Conservation (phyloP, 2,797 vertebrate genomes). For the Bufotes viridis region DNA sequence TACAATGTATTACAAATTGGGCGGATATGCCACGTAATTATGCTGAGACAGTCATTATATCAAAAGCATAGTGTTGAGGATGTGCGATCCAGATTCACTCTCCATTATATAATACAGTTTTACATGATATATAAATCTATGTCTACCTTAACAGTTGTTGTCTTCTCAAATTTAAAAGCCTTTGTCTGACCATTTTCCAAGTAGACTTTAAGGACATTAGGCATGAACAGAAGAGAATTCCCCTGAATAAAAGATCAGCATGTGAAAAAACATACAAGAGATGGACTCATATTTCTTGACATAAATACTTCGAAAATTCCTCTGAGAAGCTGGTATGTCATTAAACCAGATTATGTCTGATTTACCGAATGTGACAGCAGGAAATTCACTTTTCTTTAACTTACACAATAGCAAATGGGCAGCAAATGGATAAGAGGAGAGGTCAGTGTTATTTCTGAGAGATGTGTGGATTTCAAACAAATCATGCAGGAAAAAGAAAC, state of each 20-base stretch:
- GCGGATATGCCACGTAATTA: too few relatives aligned
- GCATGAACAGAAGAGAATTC: constrained; percentile 94
- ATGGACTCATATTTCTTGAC: neutral
- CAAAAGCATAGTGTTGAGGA: too few relatives aligned
- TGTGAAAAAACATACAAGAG: constrained; percentile 30
- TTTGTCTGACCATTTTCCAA: constrained; percentile 98
- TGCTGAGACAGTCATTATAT: too few relatives aligned
- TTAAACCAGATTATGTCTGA: constrained; percentile 23
- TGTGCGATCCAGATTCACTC: too few relatives aligned
- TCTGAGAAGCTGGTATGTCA: neutral
- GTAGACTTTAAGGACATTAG: constrained; percentile 96
- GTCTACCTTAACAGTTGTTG: constrained; percentile 93
- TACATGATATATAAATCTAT: neutral
- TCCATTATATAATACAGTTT: too few relatives aligned
- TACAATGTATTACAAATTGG: too few relatives aligned
- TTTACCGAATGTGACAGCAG: constrained; percentile 22
- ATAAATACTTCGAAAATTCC: constrained; percentile 1
- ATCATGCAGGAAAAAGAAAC: neutral
- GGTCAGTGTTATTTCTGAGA: neutral
- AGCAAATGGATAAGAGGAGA: constrained; percentile 9
- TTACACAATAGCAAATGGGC: neutral
- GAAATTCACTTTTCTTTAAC: constrained; percentile 29
- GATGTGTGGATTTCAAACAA: neutral
- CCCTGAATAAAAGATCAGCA: constrained; percentile 79
- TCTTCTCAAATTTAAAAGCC: constrained; percentile 93